Conservation (phyloP, 2,113 vertebrate genomes). For the Prunella fulvescens region DNA sequence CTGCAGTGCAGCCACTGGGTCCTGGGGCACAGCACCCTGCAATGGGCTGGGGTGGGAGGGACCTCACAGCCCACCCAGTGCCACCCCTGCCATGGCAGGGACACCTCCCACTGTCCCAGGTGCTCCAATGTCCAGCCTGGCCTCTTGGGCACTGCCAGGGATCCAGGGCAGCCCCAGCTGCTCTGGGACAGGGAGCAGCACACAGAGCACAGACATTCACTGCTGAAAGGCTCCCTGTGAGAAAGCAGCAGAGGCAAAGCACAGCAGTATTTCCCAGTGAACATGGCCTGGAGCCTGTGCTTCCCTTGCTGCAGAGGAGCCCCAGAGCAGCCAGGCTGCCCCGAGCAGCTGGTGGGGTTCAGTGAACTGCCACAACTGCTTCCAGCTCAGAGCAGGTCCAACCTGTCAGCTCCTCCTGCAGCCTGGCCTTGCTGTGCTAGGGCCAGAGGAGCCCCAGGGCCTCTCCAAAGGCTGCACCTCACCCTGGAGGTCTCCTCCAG, state of each 20-base stretch:
- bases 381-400: neutral
- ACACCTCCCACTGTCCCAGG: too few relatives aligned
- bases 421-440: accelerated
- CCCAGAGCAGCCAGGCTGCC: neutral
- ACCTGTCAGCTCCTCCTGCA: neutral
- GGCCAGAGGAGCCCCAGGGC: neutral
- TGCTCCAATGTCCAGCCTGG: too few relatives aligned
- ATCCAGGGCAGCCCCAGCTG: too few relatives aligned
- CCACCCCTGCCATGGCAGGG: too few relatives aligned
- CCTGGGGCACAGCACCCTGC: accelerated
- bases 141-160: too few relatives aligned
- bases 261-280: neutral
- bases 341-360: accelerated
- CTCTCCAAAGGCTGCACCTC: too few relatives aligned
- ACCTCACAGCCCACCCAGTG: too few relatives aligned
- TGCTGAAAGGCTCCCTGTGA: neutral
- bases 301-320: neutral
- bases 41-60: too few relatives aligned
- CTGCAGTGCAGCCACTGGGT: neutral
- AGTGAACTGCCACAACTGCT: neutral
- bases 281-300: accelerated
- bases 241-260: neutral
- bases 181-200: neutral
- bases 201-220: neutral
- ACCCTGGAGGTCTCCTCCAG: neutral